Evolutionary conservation across 2,888 invertebrate species (phyloP).

Genomic region (Cephus sareptanus): DNA sequence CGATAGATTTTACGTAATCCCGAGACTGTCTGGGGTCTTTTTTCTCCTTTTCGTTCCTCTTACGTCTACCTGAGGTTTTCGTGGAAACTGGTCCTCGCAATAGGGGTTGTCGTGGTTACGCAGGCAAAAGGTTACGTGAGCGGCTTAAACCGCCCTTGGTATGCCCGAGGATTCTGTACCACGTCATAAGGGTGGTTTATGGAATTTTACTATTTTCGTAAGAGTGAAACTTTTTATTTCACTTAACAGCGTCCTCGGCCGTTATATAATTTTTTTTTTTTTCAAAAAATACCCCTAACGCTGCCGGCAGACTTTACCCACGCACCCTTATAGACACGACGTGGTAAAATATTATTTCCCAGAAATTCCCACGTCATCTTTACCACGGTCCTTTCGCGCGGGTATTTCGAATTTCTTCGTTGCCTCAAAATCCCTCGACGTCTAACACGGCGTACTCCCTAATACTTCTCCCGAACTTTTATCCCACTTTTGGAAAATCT

Average conservation of each 20-base stretch:
- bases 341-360: neutral
- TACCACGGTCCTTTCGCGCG: slow-evolving; percentile 10
- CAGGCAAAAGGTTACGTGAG: neutral
- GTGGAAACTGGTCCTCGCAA: neutral
- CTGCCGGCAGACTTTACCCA: neutral
- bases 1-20: neutral
- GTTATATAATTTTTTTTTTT: slow-evolving; percentile 27
- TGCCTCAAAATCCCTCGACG: neutral
- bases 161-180: neutral
- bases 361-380: slow-evolving; percentile 5
- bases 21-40: neutral
- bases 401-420: neutral
- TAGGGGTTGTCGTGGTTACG: neutral
- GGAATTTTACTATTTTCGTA: neutral
- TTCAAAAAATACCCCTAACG: slow-evolving; percentile 14
- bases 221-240: neutral
- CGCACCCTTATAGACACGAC: neutral
- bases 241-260: slow-evolving; percentile 23
- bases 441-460: neutral
- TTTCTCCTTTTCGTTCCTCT: neutral
- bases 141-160: neutral
- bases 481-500: neutral
- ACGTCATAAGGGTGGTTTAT: neutral
- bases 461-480: neutral
- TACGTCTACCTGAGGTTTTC: neutral